These are phyloP conservation scores for Chironomus riparius DNA, from an alignment of 2,888 invertebrate genomes.

Conservation along the genomic window DNA sequence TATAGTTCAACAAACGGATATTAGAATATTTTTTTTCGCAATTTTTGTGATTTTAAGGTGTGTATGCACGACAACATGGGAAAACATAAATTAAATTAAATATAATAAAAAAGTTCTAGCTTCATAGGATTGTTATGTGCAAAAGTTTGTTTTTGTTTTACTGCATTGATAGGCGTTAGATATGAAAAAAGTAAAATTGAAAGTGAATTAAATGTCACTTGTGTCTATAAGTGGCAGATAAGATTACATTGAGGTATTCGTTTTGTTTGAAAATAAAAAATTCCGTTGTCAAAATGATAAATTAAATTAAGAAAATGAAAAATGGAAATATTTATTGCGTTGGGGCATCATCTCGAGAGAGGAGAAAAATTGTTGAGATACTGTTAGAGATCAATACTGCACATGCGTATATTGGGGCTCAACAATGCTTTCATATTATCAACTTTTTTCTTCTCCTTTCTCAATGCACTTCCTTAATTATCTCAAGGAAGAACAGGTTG, in stretches of 20 bases:
- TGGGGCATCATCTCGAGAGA: conserved; percentile 15
- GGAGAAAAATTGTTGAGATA: conserved; percentile 20
- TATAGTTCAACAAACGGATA: neutral
- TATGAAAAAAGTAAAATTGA: neutral
- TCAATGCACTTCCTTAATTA: neutral
- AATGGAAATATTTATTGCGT: neutral
- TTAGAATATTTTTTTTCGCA: neutral
- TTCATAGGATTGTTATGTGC: neutral
- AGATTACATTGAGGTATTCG: too few relatives aligned
- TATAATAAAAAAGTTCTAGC: neutral
- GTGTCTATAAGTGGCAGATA: too few relatives aligned
- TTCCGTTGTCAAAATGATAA: too few relatives aligned
- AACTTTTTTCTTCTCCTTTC: neutral
- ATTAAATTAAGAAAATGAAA: neutral
- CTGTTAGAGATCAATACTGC: conserved; percentile 14
- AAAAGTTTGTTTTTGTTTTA: neutral
- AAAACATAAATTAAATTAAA: neutral
- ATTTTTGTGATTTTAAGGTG: neutral
- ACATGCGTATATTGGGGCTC: conserved; percentile 17
- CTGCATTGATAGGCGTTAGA: neutral
- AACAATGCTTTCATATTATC: conserved; percentile 20
- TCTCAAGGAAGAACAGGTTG: neutral
- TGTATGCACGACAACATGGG: neutral
- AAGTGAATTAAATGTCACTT: neutral
- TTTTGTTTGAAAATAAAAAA: too few relatives aligned